Evolutionary conservation across 1,140 invertebrate species (phyloP), one percentile per base, ranked within the genome.

Genomic region (Cataglyphis hispanica): DNA sequence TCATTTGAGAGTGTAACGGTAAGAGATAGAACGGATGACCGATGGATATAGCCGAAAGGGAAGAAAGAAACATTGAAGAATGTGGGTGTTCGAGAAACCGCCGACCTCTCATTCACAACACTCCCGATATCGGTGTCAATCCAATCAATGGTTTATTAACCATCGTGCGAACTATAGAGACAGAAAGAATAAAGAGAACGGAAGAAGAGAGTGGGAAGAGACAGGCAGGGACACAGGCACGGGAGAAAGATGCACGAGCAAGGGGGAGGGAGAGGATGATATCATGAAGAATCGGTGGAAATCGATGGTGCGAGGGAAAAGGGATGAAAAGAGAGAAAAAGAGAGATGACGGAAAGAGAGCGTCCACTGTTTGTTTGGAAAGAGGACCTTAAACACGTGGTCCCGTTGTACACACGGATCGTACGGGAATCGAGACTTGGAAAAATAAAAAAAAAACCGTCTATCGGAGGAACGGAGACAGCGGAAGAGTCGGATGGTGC

Each of bases 111-210:
- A 84, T 89, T 89, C 88, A 89, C 78, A 89, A 85, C 86, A 87
- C 89, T 89, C 75, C 87, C 88, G 89, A 90, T 93, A 94, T 93
- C 92, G 89, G 92, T 94, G 93, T 93, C 92, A 94, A 94, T 94
- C 93, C 92, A 94, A 94, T 94, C 93, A 94, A 94, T 93, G 92
- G 90, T 94, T 94, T 94, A 94, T 94, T 94, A 94, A 94, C 91
- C 91, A 91, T 88, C 89, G 93, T 89, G 90, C 90, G 92, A 92
- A 93, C 90, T 83, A 91, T 85, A 88, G 85, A 85, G 83, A 64
- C 61, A 72, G 27, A 87, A 81, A 85, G 85, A 84, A 50, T 40
- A 63, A 46, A 81, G 34, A 13, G 75, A 67, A 60, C 67, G 46
- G 3, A 43, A 40, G 58, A 46, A 56, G 6, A 13, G 56, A 25